Base-by-base conservation (phyloP, 2,113 vertebrate species). In the Pterocles burchelli region DNA sequence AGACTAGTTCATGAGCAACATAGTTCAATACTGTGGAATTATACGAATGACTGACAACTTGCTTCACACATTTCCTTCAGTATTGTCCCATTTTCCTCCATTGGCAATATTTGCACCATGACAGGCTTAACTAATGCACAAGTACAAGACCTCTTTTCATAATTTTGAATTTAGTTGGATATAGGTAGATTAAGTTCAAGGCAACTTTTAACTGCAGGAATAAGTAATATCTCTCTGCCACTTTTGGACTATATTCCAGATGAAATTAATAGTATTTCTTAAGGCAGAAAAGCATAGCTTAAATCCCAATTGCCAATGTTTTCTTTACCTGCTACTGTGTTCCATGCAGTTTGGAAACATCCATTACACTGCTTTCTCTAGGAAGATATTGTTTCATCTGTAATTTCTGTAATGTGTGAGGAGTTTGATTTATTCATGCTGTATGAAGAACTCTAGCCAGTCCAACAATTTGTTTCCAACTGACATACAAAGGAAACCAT, bases 401-500 rank as follows among this genome's bases (percentile, higher is more conserved):
- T 71, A 78, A 68, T 66, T 96, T 95, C 72, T 83, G 16, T 84
- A 61, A 95, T 6, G 7, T 75, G 73, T 68, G 91, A 85, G 51
- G 63, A 84, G 41, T 89, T 85, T 90, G 49, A 97, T 86, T 96
- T 84, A 77, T n/a, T 43, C 74, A 48, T 70, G 41, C 63, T 91
- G 81, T 76, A 71, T 41, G 71, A 81, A 85, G 59, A 93, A 51
- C 49, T 72, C 45, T 11, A 63, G 38, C 57, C 33, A 89, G 68
- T 52, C 59, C 57, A 82, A 70, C 66, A 36, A 74, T 88, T 94
- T 93, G 22, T 76, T 96, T 97, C 81, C 75, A 88, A 88, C 45
- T 78, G 49, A 87, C 91, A 85, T 41, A 71, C 78, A 91, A 97
- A 95, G 66, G 41, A 82, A 97, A 96, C 85, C 86, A 82, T 96